A percentile compares a stretch with the other conserved stretches of the same genome.
Conservation (phyloP, 1,140 invertebrate genomes). For the Periplaneta americana region DNA sequence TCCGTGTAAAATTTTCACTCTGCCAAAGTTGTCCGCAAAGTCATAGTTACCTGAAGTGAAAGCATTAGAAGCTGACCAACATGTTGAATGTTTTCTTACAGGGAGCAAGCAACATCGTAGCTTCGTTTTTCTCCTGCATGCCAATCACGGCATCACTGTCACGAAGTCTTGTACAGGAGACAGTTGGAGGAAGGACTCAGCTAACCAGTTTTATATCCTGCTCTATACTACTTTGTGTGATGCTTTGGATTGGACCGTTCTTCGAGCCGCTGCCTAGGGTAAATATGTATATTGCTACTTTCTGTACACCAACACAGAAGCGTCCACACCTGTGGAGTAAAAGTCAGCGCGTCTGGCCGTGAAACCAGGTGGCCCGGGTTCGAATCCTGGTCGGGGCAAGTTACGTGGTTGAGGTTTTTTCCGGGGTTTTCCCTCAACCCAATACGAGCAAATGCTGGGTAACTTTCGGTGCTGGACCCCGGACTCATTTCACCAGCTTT, state of each 20-base stretch:
- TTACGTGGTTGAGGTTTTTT: no score
- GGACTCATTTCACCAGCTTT: no score
- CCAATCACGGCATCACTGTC: constrained; percentile 81
- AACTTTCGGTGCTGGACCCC: no score
- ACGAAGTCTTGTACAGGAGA: constrained; percentile 74
- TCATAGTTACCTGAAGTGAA: neutral
- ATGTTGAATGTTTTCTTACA: constrained; percentile 32
- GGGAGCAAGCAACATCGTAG: constrained; percentile 73
- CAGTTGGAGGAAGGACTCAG: constrained; percentile 74
- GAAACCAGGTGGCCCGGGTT: no score
- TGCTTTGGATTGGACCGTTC: constrained; percentile 80
- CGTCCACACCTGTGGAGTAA: no score
- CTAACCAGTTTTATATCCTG: constrained; percentile 69
- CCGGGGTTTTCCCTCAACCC: no score
- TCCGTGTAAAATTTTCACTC: no score
- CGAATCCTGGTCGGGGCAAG: no score
- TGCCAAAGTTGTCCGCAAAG: neutral
- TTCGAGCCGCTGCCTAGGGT: constrained; percentile 76
- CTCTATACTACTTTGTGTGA: constrained; percentile 60
- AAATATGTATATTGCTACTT: constrained; percentile 33
- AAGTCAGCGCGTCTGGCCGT: no score
- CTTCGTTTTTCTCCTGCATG: constrained; percentile 80
- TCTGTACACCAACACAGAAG: no score
- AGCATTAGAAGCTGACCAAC: neutral
- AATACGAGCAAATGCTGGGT: no score